These are phyloP conservation scores for Poicephalus gulielmi DNA, from an alignment of 2,113 vertebrate species.

Conservation along the genomic window DNA sequence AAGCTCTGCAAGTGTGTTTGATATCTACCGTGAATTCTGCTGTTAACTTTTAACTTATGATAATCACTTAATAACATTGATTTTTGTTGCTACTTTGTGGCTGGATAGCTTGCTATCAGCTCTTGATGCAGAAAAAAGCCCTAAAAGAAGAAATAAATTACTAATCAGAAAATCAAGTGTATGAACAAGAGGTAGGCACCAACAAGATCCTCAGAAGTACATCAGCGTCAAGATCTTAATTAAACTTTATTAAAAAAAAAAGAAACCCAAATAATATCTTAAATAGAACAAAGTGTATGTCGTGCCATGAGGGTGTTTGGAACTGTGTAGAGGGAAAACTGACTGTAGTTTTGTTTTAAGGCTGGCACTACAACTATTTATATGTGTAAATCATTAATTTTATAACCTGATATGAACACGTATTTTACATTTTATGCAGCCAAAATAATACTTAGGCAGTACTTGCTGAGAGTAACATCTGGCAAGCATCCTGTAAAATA, in stretches of 20 bases:
- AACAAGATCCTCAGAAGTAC: not conserved
- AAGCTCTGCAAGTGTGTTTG: not conserved
- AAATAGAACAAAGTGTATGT: not conserved
- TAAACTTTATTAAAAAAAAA: not conserved
- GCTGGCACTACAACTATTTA: not conserved
- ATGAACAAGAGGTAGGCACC: not conserved
- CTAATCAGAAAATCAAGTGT: not conserved
- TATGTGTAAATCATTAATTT: not conserved
- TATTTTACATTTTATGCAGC: not conserved
- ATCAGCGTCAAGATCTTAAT: not conserved
- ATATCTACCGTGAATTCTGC: not conserved
- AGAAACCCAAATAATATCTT: not conserved
- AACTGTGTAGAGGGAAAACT: not conserved
- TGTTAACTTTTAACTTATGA: not conserved
- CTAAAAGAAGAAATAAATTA: not conserved
- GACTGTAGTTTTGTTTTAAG: not conserved
- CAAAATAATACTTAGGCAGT: not conserved
- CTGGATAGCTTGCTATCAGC: not conserved
- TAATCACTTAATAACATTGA: not conserved
- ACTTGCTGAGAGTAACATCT: not conserved
- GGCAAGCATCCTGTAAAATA: not conserved
- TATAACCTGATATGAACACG: not conserved
- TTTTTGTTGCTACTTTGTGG: not conserved
- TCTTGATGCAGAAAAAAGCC: not conserved
- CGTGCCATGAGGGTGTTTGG: not conserved